These are phyloP conservation scores for Branchellion lobata DNA, from an alignment of 2,888 invertebrate species.

Conservation along the genomic window DNA sequence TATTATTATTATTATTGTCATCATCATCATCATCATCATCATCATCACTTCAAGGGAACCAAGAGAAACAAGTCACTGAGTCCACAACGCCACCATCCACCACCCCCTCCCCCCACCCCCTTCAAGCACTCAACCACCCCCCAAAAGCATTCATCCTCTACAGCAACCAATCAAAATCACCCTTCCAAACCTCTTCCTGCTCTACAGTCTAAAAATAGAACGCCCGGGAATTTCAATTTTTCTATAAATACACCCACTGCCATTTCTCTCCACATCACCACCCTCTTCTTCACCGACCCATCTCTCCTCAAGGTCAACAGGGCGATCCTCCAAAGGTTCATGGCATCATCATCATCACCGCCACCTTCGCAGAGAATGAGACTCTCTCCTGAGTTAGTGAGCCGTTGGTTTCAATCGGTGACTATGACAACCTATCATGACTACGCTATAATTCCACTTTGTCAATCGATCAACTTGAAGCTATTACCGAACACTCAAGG, in stretches of 20 bases:
- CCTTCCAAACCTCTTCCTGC: background rate
- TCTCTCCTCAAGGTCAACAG: background rate
- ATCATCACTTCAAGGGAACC: background rate
- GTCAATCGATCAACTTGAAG: too few relatives aligned
- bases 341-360: too few relatives aligned
- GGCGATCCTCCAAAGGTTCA: background rate
- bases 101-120: background rate
- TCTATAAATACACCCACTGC: too few relatives aligned
- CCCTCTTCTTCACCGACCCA: background rate
- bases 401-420: too few relatives aligned
- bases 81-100: too few relatives aligned
- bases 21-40: too few relatives aligned
- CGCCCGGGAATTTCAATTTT: background rate
- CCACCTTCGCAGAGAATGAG: too few relatives aligned
- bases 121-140: background rate
- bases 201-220: background rate
- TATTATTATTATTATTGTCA: too few relatives aligned
- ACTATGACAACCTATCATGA: too few relatives aligned
- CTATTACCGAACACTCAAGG: too few relatives aligned
- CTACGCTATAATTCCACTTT: too few relatives aligned
- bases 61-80: background rate
- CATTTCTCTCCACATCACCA: background rate
- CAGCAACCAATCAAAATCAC: background rate
- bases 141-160: background rate
- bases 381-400: too few relatives aligned